A percentile compares a stretch with the other conserved stretches of the same genome.
phyloP scores from a whole-genome alignment of 2,113 vertebrate species.

The Barbus barbus region DNA sequence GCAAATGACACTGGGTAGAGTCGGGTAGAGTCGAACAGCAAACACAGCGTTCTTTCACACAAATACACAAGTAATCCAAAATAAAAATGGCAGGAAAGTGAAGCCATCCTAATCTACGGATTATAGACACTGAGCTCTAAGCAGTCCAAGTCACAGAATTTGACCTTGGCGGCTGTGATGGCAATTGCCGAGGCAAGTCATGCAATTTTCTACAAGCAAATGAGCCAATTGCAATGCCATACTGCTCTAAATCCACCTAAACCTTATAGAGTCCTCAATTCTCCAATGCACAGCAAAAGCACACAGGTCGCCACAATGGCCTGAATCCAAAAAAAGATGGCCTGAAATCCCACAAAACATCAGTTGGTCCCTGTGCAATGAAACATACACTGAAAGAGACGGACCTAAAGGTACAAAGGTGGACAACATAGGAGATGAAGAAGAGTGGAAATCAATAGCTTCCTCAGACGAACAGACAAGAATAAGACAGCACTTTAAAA shows the following conservation, averaged over 20 bases:
- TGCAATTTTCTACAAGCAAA: background rate
- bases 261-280: background rate
- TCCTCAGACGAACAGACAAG: background rate
- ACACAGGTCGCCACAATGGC: background rate
- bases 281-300: conserved; percentile 15
- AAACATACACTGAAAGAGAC: background rate
- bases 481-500: background rate
- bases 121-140: background rate
- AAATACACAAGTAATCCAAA: background rate
- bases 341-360: conserved; percentile 19
- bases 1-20: background rate
- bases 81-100: background rate
- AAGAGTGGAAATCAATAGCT: conserved; percentile 27
- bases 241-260: background rate
- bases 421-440: background rate
- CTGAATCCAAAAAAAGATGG: conserved; percentile 23
- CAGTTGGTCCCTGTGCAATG: background rate
- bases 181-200: too few species aligned
- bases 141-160: conserved; percentile 1
- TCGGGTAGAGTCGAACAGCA: background rate
- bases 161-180: background rate
- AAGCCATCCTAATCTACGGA: conserved; percentile 3
- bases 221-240: background rate
- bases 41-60: conserved; percentile 13
- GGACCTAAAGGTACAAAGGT: conserved; percentile 18